These are phyloP conservation scores for Ormyrus pomaceus DNA, from an alignment of 2,888 invertebrate species.

Conservation along the genomic window DNA sequence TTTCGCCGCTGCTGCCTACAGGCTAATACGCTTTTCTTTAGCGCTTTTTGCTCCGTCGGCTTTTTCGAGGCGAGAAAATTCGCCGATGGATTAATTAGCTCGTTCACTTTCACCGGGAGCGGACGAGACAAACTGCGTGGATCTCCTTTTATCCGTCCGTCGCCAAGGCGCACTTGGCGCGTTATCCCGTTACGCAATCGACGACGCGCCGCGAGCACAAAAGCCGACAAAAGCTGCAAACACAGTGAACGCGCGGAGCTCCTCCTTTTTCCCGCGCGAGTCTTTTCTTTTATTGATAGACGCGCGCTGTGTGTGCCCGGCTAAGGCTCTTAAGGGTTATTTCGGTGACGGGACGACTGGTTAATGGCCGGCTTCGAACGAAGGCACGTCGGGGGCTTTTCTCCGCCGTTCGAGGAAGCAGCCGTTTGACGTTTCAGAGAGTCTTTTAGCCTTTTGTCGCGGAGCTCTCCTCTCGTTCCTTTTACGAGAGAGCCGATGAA, in stretches of 20 bases:
- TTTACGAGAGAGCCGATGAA: not conserved
- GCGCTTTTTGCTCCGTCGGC: not conserved
- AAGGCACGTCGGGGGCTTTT: not conserved
- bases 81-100: too few relatives aligned
- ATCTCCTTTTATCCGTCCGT: constrained; percentile 44
- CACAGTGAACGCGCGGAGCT: not conserved
- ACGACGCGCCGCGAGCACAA: not conserved
- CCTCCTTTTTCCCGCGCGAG: constrained; percentile 4
- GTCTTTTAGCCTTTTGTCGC: constrained; percentile 11
- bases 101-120: constrained; percentile 3
- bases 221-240: too few relatives aligned
- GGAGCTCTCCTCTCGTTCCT: not conserved
- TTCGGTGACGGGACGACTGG: not conserved
- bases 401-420: constrained; percentile 23
- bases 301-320: not conserved
- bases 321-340: constrained; percentile 3
- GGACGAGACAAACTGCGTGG: not conserved
- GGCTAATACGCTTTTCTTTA: not conserved
- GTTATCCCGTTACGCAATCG: constrained; percentile 45
- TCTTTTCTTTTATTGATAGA: not conserved
- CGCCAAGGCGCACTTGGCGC: constrained; percentile 59
- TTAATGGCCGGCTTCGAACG: constrained; percentile 22
- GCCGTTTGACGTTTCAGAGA: constrained; percentile 28
- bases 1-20: not conserved
- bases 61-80: not conserved